Evolutionary conservation across 2,888 invertebrate species (phyloP), one percentile per base, ranked within the genome.

Genomic region (Willowsia nigromaculata): DNA sequence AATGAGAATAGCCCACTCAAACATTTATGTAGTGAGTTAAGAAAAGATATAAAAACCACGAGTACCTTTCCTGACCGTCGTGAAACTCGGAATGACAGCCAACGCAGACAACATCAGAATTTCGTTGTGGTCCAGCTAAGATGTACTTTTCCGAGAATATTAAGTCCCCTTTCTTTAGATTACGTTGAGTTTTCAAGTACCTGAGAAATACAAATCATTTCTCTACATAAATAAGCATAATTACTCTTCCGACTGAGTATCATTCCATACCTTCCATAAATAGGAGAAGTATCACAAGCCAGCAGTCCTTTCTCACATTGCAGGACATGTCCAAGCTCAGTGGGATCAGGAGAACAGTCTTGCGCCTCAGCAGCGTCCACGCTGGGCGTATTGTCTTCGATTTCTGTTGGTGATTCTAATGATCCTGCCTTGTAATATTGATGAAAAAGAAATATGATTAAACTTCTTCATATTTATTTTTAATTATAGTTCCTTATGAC

Each of bases 1-100:
- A 22, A 56, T 18, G 53, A 11, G 13, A 40, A 33, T 37, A 18
- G 6, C 7, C 7, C 47, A 13, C 6, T 13, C 13, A 47, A 5
- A 47, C 13, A 2, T 47, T 6, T 6, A 7, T 37, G 37, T 37
- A 37, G 5, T 37, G 37, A n/a, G n/a, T n/a, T n/a, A n/a, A n/a
- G n/a, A n/a, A n/a, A n/a, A n/a, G n/a, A n/a, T n/a, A n/a, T n/a
- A n/a, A n/a, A n/a, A 6, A 37, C 37, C 37, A 50, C 50, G n/a
- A 78, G 56, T 65, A 92, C 92, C 91, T 90, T 89, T 90, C 86
- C 62, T 90, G 76, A 94, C 94, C 0, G 96, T 94, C 7, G 47
- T 91, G 47, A 65, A 91, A 89, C n/a, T 90, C 90, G 0, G 91
- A 76, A 81, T 93, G 93, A 89, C 93, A 93, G 0, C 93, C 93